Percentiles rank a stretch among this genome's conserved stretches.
phyloP scores from a whole-genome alignment of 2,113 vertebrate genomes.

The Pongo abelii region DNA sequence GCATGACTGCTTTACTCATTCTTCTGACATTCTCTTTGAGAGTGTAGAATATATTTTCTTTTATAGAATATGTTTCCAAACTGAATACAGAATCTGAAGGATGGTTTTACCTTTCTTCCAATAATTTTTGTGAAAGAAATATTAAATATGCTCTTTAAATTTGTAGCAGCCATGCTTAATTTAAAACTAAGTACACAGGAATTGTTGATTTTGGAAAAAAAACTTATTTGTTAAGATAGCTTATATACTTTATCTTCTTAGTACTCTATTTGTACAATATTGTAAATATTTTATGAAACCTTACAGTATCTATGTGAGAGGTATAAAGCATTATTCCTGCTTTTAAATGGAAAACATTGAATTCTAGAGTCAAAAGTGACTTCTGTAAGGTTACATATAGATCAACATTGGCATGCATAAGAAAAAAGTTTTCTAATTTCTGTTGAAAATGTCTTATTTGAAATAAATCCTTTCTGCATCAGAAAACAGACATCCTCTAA shows the following conservation, averaged over 20 bases:
- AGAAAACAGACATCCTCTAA: slow-evolving; percentile 15
- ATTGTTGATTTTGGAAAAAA: slow-evolving; percentile 50
- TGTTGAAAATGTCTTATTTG: slow-evolving; percentile 1
- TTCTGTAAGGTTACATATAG: slow-evolving; percentile 9
- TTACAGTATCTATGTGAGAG: background rate
- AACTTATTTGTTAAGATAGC: background rate
- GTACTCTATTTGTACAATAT: background rate
- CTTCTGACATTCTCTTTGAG: slow-evolving; percentile 69
- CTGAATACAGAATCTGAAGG: slow-evolving; percentile 59
- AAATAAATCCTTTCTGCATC: background rate
- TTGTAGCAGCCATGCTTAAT: slow-evolving; percentile 53
- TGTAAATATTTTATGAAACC: slow-evolving; percentile 57
- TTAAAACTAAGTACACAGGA: slow-evolving; percentile 61
- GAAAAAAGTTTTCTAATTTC: slow-evolving; percentile 25
- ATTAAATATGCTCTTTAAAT: slow-evolving; percentile 67
- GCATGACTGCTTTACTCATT: slow-evolving; percentile 46
- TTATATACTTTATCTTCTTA: slow-evolving; percentile 35
- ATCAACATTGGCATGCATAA: background rate
- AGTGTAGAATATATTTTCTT: slow-evolving; percentile 67
- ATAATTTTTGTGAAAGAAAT: slow-evolving; percentile 49
- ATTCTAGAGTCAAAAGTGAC: slow-evolving; percentile 15
- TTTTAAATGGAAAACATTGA: slow-evolving; percentile 33
- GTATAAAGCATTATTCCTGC: background rate
- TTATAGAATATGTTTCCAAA: slow-evolving; percentile 61
- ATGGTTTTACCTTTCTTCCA: slow-evolving; percentile 53